A percentile compares a stretch with the other conserved stretches of the same genome.
These are phyloP conservation scores for Phenacoccus solenopsis DNA, from an alignment of 1,140 invertebrate genomes.

Conservation along the genomic window DNA sequence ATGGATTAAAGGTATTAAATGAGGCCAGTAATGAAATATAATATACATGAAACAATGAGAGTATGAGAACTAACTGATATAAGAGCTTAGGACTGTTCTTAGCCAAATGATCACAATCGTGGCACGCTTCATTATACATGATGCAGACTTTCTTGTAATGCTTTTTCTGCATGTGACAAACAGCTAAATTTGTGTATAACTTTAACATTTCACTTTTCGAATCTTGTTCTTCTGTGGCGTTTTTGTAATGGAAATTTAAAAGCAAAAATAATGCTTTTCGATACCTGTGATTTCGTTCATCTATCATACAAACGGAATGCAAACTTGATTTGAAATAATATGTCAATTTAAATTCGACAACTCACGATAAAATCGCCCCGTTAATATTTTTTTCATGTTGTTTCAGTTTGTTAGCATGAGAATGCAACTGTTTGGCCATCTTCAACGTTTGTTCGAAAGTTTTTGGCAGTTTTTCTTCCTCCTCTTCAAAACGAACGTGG, in stretches of 20 bases:
- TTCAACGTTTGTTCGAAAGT: not conserved
- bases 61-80: not conserved
- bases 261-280: not conserved
- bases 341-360: too few species aligned
- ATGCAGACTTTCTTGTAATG: not conserved
- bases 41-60: not conserved
- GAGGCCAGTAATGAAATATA: not conserved
- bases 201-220: not conserved
- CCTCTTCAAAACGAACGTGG: not conserved
- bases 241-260: not conserved
- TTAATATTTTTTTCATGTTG: not conserved
- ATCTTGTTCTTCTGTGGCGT: not conserved
- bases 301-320: too few species aligned
- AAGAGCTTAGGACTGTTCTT: not conserved
- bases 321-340: too few species aligned
- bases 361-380: not conserved
- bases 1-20: not conserved
- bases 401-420: not conserved
- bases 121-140: not conserved
- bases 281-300: too few species aligned
- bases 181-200: not conserved
- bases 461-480: not conserved
- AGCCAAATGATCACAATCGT: not conserved
- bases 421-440: not conserved
- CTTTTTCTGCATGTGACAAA: not conserved